Evolutionary conservation across 2,797 vertebrate species (phyloP).

Genomic region (Enteromius viviparus): DNA sequence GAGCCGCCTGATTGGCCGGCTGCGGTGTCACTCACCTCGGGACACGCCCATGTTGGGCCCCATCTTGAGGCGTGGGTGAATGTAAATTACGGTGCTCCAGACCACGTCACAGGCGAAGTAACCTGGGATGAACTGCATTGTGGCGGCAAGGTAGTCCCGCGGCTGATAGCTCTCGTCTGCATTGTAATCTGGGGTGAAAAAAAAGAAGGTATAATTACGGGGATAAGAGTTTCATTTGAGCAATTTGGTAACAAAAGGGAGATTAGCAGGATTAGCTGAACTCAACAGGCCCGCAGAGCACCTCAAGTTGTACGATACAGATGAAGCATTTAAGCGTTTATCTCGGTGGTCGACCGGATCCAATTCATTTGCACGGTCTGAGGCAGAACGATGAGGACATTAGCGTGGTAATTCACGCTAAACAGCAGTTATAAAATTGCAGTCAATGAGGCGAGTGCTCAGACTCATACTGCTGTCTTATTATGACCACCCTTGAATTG

Average conservation of each 20-base stretch:
- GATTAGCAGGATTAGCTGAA: constrained; percentile 24
- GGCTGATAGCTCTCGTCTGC: constrained; percentile 93
- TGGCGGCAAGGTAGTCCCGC: constrained; percentile 95
- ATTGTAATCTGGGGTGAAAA: constrained; percentile 81
- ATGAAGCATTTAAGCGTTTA: constrained; percentile 19
- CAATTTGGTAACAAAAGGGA: constrained; percentile 33
- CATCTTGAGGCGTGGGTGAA: constrained; percentile 97
- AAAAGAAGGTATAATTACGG: constrained; percentile 12
- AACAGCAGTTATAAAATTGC: constrained; percentile 49
- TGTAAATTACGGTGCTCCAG: constrained; percentile 94
- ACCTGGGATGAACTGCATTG: constrained; percentile 97
- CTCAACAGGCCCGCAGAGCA: constrained; percentile 14
- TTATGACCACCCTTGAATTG: constrained; percentile 21
- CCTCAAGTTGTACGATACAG: constrained; percentile 26
- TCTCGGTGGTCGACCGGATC: constrained; percentile 48
- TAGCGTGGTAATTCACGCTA: constrained; percentile 51
- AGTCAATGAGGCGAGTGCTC: constrained; percentile 1
- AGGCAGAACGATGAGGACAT: constrained; percentile 56
- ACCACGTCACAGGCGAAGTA: constrained; percentile 95
- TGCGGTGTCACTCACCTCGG: constrained; percentile 66
- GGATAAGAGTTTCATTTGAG: constrained; percentile 12
- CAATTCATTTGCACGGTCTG: constrained; percentile 57
- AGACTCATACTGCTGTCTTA: constrained; percentile 3
- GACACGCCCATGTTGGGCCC: constrained; percentile 94
- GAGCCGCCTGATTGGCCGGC: neutral